phyloP scores from a whole-genome alignment of 2,888 invertebrate genomes.

The Phasia obesa region DNA sequence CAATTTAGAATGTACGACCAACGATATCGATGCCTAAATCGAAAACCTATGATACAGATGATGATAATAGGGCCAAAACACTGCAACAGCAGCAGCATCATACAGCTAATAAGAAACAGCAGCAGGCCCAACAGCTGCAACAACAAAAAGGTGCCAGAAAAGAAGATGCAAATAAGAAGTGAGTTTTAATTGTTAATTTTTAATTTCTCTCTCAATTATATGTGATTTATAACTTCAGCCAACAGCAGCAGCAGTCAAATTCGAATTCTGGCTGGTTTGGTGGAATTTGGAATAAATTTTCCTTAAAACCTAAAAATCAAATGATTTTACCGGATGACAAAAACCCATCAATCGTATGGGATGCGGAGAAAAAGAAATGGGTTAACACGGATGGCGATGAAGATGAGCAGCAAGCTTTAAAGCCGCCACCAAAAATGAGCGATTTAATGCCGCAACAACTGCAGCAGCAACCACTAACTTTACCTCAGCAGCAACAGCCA shows the following conservation, averaged over 20 bases:
- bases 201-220: not conserved
- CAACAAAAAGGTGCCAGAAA: constrained; percentile 66
- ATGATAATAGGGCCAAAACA: constrained; percentile 64
- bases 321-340: constrained; percentile 98
- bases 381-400: constrained; percentile 89
- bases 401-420: constrained; percentile 81
- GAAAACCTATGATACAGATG: constrained; percentile 79
- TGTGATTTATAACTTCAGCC: constrained; percentile 7
- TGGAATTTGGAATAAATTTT: constrained; percentile 92
- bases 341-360: constrained; percentile 97
- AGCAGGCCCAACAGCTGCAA: constrained; percentile 47
- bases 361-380: constrained; percentile 93
- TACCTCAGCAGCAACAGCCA: constrained; percentile 57
- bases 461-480: constrained; percentile 59
- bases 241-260: constrained; percentile 73
- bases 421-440: constrained; percentile 88
- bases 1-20: constrained; percentile 79
- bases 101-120: constrained; percentile 70
- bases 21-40: constrained; percentile 85
- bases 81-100: constrained; percentile 61
- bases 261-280: constrained; percentile 90
- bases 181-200: constrained; percentile 13
- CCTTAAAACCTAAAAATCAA: constrained; percentile 94
- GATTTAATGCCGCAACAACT: constrained; percentile 81
- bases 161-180: constrained; percentile 63